Evolutionary conservation across 2,888 invertebrate genomes (phyloP).

Genomic region (Lissonota sp.): DNA sequence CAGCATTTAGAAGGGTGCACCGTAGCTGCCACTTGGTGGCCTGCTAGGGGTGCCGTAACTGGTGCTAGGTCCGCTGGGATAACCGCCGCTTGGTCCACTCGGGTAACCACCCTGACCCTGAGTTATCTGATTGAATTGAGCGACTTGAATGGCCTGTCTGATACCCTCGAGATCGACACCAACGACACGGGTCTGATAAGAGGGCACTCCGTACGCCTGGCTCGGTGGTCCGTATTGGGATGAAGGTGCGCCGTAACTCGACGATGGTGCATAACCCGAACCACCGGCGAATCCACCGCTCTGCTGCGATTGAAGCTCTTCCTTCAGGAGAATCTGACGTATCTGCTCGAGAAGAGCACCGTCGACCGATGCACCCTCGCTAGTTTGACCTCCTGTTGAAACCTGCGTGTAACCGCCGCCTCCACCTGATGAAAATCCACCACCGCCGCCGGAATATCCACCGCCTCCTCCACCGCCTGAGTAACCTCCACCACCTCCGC

Average conservation of each 20-base stretch:
- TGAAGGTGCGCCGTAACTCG: constrained; percentile 85
- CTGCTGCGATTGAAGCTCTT: constrained; percentile 88
- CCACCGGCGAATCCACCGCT: constrained; percentile 84
- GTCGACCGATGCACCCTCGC: constrained; percentile 93
- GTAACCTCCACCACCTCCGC: constrained; percentile 82
- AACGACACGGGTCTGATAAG: constrained; percentile 88
- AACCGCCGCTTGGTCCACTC: constrained; percentile 80
- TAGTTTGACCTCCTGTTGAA: constrained; percentile 91
- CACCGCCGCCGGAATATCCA: constrained; percentile 77
- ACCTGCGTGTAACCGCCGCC: constrained; percentile 91
- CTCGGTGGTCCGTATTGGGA: constrained; percentile 89
- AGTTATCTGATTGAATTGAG: constrained; percentile 91
- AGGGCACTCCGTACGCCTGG: constrained; percentile 88
- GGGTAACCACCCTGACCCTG: constrained; percentile 81
- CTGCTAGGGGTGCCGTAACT: constrained; percentile 85
- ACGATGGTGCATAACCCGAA: constrained; percentile 82
- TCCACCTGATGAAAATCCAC: constrained; percentile 82
- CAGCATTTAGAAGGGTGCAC: constrained; percentile 86
- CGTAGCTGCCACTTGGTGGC: constrained; percentile 89
- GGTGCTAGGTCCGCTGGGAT: constrained; percentile 83
- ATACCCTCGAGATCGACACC: constrained; percentile 94
- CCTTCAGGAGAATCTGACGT: constrained; percentile 93
- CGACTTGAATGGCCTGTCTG: constrained; percentile 94
- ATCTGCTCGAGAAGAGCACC: constrained; percentile 92
- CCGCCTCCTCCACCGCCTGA: constrained; percentile 77